These are phyloP conservation scores for Stenodema calcarata DNA, from an alignment of 2,888 invertebrate genomes.

Conservation along the genomic window DNA sequence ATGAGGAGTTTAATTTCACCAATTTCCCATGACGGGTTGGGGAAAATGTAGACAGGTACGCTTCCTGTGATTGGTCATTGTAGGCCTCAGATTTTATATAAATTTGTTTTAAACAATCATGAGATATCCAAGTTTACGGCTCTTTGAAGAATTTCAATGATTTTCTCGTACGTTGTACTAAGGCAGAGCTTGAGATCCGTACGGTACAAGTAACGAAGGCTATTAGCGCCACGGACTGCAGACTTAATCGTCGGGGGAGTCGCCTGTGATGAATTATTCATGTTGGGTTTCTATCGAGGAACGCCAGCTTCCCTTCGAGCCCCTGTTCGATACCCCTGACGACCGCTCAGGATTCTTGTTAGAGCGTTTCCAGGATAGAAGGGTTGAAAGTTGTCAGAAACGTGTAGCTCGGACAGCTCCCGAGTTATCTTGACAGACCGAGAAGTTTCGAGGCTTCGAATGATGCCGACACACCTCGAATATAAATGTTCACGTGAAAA, in stretches of 20 bases:
- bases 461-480: not conserved
- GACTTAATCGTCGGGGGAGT: constrained; percentile 9
- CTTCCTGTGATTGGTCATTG: too few relatives aligned
- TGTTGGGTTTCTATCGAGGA: not conserved
- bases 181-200: not conserved
- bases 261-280: constrained; percentile 6
- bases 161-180: not conserved
- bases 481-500: not conserved
- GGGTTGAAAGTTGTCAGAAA: not conserved
- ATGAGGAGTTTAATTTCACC: too few relatives aligned
- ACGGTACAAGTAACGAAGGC: not conserved
- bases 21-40: too few relatives aligned
- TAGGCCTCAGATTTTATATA: too few relatives aligned
- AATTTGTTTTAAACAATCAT: too few relatives aligned
- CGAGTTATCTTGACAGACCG: not conserved
- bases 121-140: too few relatives aligned
- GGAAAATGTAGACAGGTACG: too few relatives aligned
- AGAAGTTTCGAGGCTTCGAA: not conserved
- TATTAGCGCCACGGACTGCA: constrained; percentile 22
- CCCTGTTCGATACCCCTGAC: not conserved
- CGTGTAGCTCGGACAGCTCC: not conserved
- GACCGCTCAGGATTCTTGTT: not conserved
- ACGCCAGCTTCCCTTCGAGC: too few relatives aligned
- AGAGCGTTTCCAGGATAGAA: not conserved
- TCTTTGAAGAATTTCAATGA: too few relatives aligned